Base-by-base conservation (phyloP, 2,113 vertebrate species). In the Ptilorrhoa leucosticta region DNA sequence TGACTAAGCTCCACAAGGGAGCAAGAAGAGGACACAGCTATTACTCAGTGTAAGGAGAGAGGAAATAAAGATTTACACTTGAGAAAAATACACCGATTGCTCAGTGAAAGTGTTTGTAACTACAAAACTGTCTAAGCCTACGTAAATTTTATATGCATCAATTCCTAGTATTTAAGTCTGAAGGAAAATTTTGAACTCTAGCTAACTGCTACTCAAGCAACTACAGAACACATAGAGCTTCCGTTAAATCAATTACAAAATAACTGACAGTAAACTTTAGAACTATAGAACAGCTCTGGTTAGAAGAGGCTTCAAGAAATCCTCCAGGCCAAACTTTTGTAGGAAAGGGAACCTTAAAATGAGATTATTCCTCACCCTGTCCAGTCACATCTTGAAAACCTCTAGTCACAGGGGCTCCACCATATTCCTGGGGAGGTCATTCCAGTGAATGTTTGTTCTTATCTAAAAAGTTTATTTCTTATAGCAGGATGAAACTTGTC, bases 351-450 rank as follows among this genome's bases (percentile, higher is more conserved):
- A 48, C 6, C 13, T 76, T n/a, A 39, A 64, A 35, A 58, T 20
- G 33, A 64, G 53, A 58, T 58, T 82, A 50, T 44, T 53, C 48
- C 60, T 50, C 9, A 47, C 19, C 4, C 44, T 78, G 22, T 40
- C 26, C 33, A 39, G 23, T 14, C 5, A 1, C 20, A 50, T 28
- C 13, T 47, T 70, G 17, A 86, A 89, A 78, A 60, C 6, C 15
- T n/a, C 30, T 33, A 75, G 40, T 27, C 40, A 75, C 7, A 54
- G 22, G 26, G 28, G 54, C 33, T 66, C 15, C 3, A 57, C 24
- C n/a, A 54, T 2, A 0, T 23, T n/a, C 24, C 28, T 22, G 3
- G 3, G 9, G 13, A 69, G 5, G 21, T 20, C 51, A 37, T 42
- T 51, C 23, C 42, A 79, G 28, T 7, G 4, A 78, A 48, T 27